These are phyloP conservation scores for Dinomys branickii DNA, from an alignment of 2,113 vertebrate species.

Conservation along the genomic window DNA sequence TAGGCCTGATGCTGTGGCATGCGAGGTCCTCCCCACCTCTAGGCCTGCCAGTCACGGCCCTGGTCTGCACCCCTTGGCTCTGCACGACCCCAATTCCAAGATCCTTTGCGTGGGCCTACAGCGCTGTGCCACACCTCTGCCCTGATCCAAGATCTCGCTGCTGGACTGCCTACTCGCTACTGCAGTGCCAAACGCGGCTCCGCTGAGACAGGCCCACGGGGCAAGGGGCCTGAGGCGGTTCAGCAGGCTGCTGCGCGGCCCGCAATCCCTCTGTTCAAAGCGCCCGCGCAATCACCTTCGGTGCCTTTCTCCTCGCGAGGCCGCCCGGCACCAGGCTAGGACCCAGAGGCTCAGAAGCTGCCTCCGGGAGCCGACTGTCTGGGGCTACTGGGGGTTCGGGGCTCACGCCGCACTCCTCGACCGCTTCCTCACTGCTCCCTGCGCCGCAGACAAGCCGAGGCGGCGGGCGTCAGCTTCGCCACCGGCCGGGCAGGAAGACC, in stretches of 20 bases:
- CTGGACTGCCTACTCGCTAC: too few relatives aligned
- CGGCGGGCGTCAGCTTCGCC: not conserved
- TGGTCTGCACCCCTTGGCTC: not conserved
- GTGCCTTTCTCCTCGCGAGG: constrained; percentile 83
- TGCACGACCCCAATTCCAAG: not conserved
- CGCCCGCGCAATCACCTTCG: constrained; percentile 84
- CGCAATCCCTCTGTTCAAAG: not conserved
- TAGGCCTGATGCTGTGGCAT: not conserved
- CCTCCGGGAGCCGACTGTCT: not conserved
- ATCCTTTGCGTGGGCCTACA: too few relatives aligned
- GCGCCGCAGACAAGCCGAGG: not conserved
- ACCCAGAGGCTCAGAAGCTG: constrained; percentile 8
- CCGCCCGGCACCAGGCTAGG: constrained; percentile 88
- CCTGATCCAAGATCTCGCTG: not conserved
- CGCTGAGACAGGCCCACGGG: too few relatives aligned
- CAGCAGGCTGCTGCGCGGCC: not conserved
- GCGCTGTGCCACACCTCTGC: not conserved
- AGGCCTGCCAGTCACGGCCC: not conserved
- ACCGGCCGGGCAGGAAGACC: not conserved
- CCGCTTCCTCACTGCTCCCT: not conserved
- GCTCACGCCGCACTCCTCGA: not conserved
- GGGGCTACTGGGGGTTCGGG: not conserved
- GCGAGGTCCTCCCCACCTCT: not conserved
- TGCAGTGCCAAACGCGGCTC: too few relatives aligned
- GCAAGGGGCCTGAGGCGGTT: not conserved